Evolutionary conservation across 2,888 invertebrate genomes (phyloP).

Genomic region (Rotaria socialis): DNA sequence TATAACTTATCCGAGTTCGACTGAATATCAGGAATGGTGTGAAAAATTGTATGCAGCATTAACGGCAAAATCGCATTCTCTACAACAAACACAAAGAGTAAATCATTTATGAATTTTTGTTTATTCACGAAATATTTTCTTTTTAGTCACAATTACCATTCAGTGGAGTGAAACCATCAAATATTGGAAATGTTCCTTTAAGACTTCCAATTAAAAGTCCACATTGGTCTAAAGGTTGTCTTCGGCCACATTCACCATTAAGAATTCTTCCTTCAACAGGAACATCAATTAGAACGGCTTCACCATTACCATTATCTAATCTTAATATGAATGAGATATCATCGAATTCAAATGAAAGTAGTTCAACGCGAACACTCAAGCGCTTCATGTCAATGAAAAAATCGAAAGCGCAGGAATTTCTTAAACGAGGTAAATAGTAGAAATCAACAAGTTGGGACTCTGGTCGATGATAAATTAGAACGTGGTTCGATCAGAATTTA

Average conservation of each 20-base stretch:
- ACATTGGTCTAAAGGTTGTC: background rate
- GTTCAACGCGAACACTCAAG: background rate
- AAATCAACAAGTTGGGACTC: too few relatives aligned
- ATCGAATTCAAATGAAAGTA: background rate
- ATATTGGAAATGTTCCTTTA: too few relatives aligned
- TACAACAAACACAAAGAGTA: background rate
- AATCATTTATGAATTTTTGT: background rate
- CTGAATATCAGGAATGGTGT: conserved; percentile 12
- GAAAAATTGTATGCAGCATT: background rate
- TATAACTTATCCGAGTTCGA: background rate
- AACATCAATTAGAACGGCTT: background rate
- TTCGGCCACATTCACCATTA: background rate
- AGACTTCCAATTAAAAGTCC: background rate
- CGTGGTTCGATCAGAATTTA: too few relatives aligned
- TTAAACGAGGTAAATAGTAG: conserved; percentile 1
- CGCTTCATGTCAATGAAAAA: conserved; percentile 26
- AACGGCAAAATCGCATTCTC: background rate
- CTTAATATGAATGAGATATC: background rate
- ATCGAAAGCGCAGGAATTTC: background rate
- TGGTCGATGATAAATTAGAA: too few relatives aligned
- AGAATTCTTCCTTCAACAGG: background rate
- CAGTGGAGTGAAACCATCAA: background rate
- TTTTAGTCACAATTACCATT: background rate
- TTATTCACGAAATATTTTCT: background rate
- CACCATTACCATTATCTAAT: background rate